A percentile compares a stretch with the other conserved stretches of the same genome.
Evolutionary conservation across 2,113 vertebrate genomes (phyloP).

Genomic region (Grus americana): DNA sequence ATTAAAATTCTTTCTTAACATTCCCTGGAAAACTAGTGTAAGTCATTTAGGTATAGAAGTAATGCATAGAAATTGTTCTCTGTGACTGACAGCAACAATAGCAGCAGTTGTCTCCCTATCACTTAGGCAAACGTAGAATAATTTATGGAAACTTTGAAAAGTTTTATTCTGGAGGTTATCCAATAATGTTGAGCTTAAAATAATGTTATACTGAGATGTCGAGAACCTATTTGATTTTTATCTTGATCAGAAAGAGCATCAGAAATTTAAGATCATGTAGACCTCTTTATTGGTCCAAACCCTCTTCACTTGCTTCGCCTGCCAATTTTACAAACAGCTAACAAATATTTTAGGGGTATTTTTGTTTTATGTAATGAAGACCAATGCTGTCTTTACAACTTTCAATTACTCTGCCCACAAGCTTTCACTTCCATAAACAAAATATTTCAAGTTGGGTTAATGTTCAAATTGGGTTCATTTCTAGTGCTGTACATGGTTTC

Average conservation of each 20-base stretch:
- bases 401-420: not conserved
- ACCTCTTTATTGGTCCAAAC: not conserved
- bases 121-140: not conserved
- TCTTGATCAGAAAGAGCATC: not conserved
- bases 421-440: not conserved
- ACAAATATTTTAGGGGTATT: not conserved
- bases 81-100: not conserved
- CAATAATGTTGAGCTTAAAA: not conserved
- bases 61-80: not conserved
- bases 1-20: not conserved
- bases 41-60: not conserved
- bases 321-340: not conserved
- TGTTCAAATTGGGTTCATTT: not conserved
- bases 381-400: not conserved
- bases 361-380: not conserved
- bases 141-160: not conserved
- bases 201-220: not conserved
- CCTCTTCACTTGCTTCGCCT: not conserved
- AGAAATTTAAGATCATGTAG: not conserved
- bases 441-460: not conserved
- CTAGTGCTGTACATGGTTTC: not conserved
- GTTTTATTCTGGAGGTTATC: not conserved
- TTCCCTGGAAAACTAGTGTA: not conserved
- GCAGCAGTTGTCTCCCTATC: not conserved
- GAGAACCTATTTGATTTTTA: not conserved